Evolutionary conservation across 1,140 invertebrate species (phyloP), one percentile per base, ranked within the genome.

Genomic region (Rhopalosiphum padi): DNA sequence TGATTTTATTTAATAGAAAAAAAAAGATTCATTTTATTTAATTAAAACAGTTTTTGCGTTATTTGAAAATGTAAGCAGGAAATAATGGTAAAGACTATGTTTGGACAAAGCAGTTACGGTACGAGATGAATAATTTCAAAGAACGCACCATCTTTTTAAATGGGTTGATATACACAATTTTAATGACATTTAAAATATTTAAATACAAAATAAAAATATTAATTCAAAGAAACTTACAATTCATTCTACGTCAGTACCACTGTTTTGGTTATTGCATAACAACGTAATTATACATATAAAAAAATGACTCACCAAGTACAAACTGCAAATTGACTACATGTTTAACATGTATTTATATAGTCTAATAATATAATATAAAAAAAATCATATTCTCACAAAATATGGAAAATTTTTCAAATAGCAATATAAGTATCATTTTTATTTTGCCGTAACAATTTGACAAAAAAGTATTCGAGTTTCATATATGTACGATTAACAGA

Each of bases 191-290:
- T n/a, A 77, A 77, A 68, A 77, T n/a, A 77, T 77, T 4, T n/a
- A 77, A 77, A n/a, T 77, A 77, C 30, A n/a, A 77, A 77, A n/a
- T 77, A 77, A 77, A n/a, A 18, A 77, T n/a, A 77, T n/a, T 77
- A 68, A 77, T 77, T 77, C 60, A 77, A 77, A 77, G 60, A 77
- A 77, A 77, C 60, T 77, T 77, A 77, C 15, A 77, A 77, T n/a
- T n/a, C 60, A 3, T n/a, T n/a, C 15, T 18, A 77, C 60, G 60
- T n/a, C 60, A 77, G n/a, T 77, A 77, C 30, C 60, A 77, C 23
- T 77, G 30, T 77, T n/a, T 15, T 51, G 48, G 30, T n/a, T n/a
- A 77, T 77, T 77, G 15, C 30, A n/a, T 77, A 77, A 77, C 60
- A 18, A 77, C 15, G 30, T 77, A n/a, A 77, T 30, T n/a, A 30